phyloP scores from a whole-genome alignment of 2,113 vertebrate species.

The Heloderma charlesbogerti region DNA sequence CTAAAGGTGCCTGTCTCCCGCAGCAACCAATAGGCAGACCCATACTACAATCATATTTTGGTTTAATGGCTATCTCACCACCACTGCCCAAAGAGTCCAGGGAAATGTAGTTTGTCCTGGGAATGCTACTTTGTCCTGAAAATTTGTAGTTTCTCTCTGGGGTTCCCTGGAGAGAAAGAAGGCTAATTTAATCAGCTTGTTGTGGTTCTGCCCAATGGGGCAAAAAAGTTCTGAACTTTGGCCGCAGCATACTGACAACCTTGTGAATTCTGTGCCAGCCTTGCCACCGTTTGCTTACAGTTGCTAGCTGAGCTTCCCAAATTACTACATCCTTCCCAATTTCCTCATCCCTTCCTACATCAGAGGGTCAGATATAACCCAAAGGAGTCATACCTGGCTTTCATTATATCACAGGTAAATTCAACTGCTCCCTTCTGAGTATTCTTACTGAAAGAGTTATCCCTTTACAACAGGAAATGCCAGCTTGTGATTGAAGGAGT shows the following conservation, averaged over 20 bases:
- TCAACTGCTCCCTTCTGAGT: slow-evolving; percentile 48
- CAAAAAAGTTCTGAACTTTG: neutral
- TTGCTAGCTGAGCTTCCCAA: neutral
- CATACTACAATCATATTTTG: too few relatives aligned
- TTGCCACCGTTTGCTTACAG: too few relatives aligned
- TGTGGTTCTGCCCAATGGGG: neutral
- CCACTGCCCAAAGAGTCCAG: neutral
- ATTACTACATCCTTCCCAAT: neutral
- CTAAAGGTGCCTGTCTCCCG: too few relatives aligned
- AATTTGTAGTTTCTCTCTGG: neutral
- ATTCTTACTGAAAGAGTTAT: slow-evolving; percentile 69
- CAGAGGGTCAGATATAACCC: slow-evolving; percentile 14
- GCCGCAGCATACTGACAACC: neutral
- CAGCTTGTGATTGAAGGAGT: slow-evolving; percentile 58
- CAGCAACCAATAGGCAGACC: too few relatives aligned
- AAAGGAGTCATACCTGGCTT: slow-evolving; percentile 31
- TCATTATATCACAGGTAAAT: slow-evolving; percentile 54
- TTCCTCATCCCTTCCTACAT: slow-evolving; percentile 21
- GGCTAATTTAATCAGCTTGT: too few relatives aligned
- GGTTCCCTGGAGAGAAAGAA: neutral
- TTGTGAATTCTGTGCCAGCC: neutral
- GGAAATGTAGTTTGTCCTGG: neutral
- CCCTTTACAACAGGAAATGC: slow-evolving; percentile 56
- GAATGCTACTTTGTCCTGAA: neutral
- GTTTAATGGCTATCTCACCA: neutral